Base-by-base conservation (phyloP, 2,797 vertebrate species). In the Parauchenoglanis ngamensis region DNA sequence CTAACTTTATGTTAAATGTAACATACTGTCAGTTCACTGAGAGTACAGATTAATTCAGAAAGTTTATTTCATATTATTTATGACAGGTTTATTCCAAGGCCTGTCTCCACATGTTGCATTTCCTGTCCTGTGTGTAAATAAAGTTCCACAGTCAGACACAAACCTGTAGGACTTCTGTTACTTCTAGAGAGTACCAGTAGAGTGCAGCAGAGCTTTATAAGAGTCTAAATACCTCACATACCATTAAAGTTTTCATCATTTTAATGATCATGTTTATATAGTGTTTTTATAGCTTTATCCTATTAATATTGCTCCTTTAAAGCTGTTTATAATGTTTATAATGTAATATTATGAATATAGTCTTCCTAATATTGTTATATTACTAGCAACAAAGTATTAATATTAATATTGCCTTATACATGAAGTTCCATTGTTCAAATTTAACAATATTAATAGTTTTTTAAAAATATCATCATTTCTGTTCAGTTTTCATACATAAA, bases 171-270 rank as follows among this genome's bases (percentile, higher is more conserved):
- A 35, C 67, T 40, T 40, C 5, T 25, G 56, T 19, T 8, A 56
- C 49, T n/a, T 61, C 31, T 61, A 25, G 21, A 59, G 31, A 25
- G 19, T 2, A 61, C 54, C 78, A 80, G 57, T 44, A 61, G 78
- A 80, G 78, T 13, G 78, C 78, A 80, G 78, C 56, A 79, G 77
- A 79, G 77, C 21, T 79, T 59, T 7, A 59, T 21, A 25, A 57
- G 15, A 79, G 54, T 23, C 31, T 57, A 12, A 59, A 57, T 28
- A 40, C 3, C n/a, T 56, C 25, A 7, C 11, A n/a, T 4, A 3
- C 13, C 2, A 23, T 4, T 56, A 28, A 7, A 75, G 12, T 77
- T 28, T 19, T 56, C 25, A 40, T 44, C 19, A 40, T 59, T 57
- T 49, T 12, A n/a, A 23, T 44, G 35, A 13, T 65, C n/a, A 31